Evolutionary conservation across 2,888 invertebrate species (phyloP), one percentile per base, ranked within the genome.

Genomic region (Ormyrus thymus): DNA sequence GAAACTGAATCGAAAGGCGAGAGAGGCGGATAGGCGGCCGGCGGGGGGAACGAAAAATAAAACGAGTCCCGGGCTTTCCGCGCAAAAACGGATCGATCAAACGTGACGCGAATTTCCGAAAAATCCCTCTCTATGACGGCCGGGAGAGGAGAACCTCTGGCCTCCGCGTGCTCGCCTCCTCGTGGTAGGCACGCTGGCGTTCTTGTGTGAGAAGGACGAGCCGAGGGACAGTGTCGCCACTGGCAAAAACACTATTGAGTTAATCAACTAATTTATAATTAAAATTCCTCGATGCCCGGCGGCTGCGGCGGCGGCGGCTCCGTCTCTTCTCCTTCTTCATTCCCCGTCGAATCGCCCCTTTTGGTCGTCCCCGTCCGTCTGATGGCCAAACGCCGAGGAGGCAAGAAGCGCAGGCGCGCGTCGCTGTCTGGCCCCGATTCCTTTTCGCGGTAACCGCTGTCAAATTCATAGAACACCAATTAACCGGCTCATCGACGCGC

Each of bases 211-310:
- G 66, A 83, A 82, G 70, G 79, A 66, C 70, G 73, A 75, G 81
- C 62, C 74, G 76, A 66, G 70, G 79, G 77, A 79, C 83, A 81
- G 80, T 82, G 82, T 85, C 86, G 87, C 86, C 86, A 82, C 79
- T 68, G 83, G 85, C 87, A 89, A 90, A 89, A 90, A 90, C 89
- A 84, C 87, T 89, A 89, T 88, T 89, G 89, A 90, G 89, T 90
- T 90, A 89, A 90, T 90, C 90, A 90, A 89, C 90, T 89, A 90
- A 90, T 90, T 90, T 90, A 90, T 90, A 89, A 90, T 90, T 90
- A 90, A 90, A 89, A 90, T 90, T 90, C 90, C 88, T 86, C 83
- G 86, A 84, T 85, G 85, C 82, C 80, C 81, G 81, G 65, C 66
- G 48, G 75, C 74, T 29, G 29, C 29, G 74, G 51, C 79, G 81